Conservation (phyloP, 2,888 invertebrate genomes). For the Tachina grossa region DNA sequence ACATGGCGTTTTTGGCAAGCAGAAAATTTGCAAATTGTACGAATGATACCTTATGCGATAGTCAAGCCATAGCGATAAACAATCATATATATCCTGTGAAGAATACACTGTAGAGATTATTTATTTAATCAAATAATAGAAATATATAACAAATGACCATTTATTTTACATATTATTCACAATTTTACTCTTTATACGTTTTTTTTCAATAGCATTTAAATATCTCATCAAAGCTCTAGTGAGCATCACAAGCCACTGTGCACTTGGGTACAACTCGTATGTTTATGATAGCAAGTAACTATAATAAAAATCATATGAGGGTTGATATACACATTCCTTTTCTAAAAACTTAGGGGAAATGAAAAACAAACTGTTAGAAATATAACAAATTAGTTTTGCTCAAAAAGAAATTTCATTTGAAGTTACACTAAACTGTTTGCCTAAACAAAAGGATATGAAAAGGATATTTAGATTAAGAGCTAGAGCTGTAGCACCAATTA, state of each 20-base stretch:
- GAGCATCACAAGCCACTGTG: not conserved
- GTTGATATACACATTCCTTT: not conserved
- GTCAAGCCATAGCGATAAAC: too few relatives aligned
- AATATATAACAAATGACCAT: too few relatives aligned
- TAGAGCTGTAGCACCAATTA: not conserved
- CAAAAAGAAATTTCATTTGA: slow-evolving; percentile 6
- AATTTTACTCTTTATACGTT: too few relatives aligned
- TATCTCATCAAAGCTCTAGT: too few relatives aligned
- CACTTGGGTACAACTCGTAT: not conserved
- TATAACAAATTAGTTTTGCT: not conserved
- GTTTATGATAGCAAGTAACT: not conserved
- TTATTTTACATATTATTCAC: too few relatives aligned
- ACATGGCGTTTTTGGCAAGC: too few relatives aligned
- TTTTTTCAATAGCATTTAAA: too few relatives aligned
- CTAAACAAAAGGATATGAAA: slow-evolving; percentile 9
- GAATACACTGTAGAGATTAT: too few relatives aligned
- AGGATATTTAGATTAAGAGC: not conserved
- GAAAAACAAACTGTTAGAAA: slow-evolving; percentile 1
- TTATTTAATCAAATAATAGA: too few relatives aligned
- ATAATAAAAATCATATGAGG: not conserved
- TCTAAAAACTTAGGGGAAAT: not conserved
- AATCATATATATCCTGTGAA: too few relatives aligned
- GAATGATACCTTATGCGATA: too few relatives aligned
- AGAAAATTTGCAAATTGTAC: too few relatives aligned
- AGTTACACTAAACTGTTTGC: not conserved